These are phyloP conservation scores for Diorhabda carinulata DNA, from an alignment of 1,140 invertebrate genomes.

Conservation along the genomic window DNA sequence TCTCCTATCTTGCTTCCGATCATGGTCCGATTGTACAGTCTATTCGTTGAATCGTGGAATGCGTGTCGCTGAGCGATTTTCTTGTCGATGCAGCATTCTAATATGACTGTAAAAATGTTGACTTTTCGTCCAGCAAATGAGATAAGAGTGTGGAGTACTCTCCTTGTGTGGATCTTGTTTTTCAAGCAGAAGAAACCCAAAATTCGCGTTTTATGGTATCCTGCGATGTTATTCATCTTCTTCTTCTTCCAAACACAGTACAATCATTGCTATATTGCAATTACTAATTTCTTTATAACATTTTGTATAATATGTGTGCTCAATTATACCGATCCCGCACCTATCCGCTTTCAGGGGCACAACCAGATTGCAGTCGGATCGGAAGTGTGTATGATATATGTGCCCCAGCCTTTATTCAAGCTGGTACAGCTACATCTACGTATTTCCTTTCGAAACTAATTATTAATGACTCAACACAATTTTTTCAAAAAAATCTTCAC, in stretches of 20 bases:
- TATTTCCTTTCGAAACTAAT: no score
- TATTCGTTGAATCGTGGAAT: no score
- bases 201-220: conserved; percentile 15
- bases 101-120: conserved; percentile 15
- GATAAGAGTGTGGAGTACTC: conserved; percentile 20
- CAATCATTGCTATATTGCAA: conserved; percentile 4
- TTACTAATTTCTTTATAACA: conserved; percentile 12
- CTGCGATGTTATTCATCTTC: conserved; percentile 11
- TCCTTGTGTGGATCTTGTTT: conserved; percentile 20
- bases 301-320: conserved; percentile 10
- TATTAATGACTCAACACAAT: no score
- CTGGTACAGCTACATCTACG: no score
- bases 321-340: not conserved
- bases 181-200: conserved; percentile 20
- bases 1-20: no score
- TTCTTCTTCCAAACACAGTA: conserved; percentile 15
- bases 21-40: no score
- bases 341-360: conserved; percentile 1
- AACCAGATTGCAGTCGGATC: conserved; percentile 16
- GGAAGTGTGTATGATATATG: not conserved
- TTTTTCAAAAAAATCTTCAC: no score
- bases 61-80: no score
- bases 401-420: not conserved
- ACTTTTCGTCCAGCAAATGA: conserved; percentile 17
- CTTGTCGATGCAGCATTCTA: not conserved